phyloP scores from a whole-genome alignment of 2,888 invertebrate species.

The Epistrophella euchroma region DNA sequence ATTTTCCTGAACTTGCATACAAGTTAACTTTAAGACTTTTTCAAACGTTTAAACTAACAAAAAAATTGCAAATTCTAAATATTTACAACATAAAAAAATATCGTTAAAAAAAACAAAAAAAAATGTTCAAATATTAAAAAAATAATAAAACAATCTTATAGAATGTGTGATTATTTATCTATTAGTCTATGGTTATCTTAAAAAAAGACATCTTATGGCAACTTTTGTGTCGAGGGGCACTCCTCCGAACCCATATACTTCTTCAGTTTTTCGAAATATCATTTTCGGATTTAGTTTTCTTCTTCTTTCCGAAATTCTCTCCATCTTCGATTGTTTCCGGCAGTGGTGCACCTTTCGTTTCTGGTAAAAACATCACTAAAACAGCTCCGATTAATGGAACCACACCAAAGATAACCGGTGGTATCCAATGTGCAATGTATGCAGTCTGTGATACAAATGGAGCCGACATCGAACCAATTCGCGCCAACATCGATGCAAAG shows the following conservation, averaged over 20 bases:
- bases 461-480: slow-evolving; percentile 93
- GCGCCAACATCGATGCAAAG: slow-evolving; percentile 92
- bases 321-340: slow-evolving; percentile 93
- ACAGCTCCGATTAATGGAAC: slow-evolving; percentile 88
- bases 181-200: slow-evolving; percentile 46
- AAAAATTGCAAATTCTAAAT: background rate
- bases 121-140: slow-evolving; percentile 5
- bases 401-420: slow-evolving; percentile 90
- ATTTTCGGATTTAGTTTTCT: slow-evolving; percentile 42
- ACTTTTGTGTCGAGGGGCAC: slow-evolving; percentile 20
- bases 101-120: too few species aligned
- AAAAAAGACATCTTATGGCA: slow-evolving; percentile 62
- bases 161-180: background rate
- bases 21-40: too few species aligned
- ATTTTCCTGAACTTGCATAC: too few species aligned
- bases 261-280: slow-evolving; percentile 23
- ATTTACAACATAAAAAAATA: too few species aligned
- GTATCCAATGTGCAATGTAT: slow-evolving; percentile 85
- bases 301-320: slow-evolving; percentile 86
- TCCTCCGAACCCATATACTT: background rate
- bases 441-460: slow-evolving; percentile 88
- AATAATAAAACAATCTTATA: slow-evolving; percentile 22
- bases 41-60: too few species aligned
- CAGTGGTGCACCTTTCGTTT: slow-evolving; percentile 84
- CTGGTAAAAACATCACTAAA: slow-evolving; percentile 89